These are phyloP conservation scores for Pseudochirops cupreus DNA, from an alignment of 2,797 vertebrate genomes.

Conservation along the genomic window DNA sequence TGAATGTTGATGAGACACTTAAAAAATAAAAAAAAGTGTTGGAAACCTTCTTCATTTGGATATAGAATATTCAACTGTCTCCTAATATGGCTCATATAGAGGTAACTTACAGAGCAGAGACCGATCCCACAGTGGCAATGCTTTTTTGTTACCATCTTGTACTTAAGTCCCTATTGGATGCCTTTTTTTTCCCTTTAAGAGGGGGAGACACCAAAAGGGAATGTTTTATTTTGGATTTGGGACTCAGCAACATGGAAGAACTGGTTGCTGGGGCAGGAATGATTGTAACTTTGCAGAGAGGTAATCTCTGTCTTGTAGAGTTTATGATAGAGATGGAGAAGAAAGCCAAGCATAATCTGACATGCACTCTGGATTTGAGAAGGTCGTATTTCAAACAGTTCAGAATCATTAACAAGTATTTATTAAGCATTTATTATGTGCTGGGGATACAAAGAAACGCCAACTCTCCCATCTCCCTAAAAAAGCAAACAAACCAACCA, in stretches of 20 bases:
- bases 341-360: not conserved
- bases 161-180: not conserved
- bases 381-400: not conserved
- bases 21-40: not conserved
- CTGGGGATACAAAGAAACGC: not conserved
- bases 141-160: not conserved
- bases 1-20: conserved; percentile 21
- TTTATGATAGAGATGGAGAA: not conserved
- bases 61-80: not conserved
- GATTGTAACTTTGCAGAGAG: not conserved
- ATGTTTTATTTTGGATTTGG: not conserved
- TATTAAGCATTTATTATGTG: not conserved
- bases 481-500: not conserved
- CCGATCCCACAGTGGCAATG: not conserved
- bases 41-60: conserved; percentile 10
- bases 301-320: not conserved
- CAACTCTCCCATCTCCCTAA: not conserved
- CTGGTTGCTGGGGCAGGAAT: not conserved
- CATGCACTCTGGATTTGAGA: not conserved
- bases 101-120: not conserved
- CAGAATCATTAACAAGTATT: not conserved
- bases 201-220: not conserved
- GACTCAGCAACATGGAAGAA: not conserved
- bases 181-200: not conserved
- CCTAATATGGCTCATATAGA: not conserved